Evolutionary conservation across 2,888 invertebrate genomes (phyloP).

Genomic region (Cantharis flavilabris): DNA sequence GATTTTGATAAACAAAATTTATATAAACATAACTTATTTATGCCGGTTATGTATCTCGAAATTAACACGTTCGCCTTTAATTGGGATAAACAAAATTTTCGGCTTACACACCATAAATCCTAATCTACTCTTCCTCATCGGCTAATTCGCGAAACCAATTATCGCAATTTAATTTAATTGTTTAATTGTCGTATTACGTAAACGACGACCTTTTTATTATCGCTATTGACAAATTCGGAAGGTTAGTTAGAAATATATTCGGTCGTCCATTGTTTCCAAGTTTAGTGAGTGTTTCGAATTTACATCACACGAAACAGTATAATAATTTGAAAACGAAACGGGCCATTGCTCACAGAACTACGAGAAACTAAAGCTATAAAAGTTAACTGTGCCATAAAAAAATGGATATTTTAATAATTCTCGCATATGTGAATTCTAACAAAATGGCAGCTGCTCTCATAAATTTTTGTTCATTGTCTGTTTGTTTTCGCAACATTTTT

Average conservation of each 20-base stretch:
- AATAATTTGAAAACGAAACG: conserved; percentile 23
- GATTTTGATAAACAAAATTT: conserved; percentile 23
- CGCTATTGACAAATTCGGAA: background rate
- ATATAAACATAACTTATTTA: conserved; percentile 22
- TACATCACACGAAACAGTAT: conserved; percentile 16
- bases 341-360: conserved; percentile 27
- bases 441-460: conserved; percentile 25
- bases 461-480: conserved; percentile 20
- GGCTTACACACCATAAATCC: background rate
- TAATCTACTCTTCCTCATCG: background rate
- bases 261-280: background rate
- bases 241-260: background rate
- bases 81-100: background rate
- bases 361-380: conserved; percentile 30
- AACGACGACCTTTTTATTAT: background rate
- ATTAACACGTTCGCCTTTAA: background rate
- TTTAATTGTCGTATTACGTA: background rate
- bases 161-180: background rate
- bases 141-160: background rate
- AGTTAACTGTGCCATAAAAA: conserved; percentile 29
- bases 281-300: conserved; percentile 9
- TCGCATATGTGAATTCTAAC: conserved; percentile 26
- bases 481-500: conserved; percentile 13
- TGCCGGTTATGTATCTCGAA: conserved; percentile 4
- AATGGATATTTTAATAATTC: conserved; percentile 32